A percentile compares a stretch with the other conserved stretches of the same genome.
Conservation (phyloP, 53 echinoderm and acorn worm genomes). For the Astropecten irregularis region DNA sequence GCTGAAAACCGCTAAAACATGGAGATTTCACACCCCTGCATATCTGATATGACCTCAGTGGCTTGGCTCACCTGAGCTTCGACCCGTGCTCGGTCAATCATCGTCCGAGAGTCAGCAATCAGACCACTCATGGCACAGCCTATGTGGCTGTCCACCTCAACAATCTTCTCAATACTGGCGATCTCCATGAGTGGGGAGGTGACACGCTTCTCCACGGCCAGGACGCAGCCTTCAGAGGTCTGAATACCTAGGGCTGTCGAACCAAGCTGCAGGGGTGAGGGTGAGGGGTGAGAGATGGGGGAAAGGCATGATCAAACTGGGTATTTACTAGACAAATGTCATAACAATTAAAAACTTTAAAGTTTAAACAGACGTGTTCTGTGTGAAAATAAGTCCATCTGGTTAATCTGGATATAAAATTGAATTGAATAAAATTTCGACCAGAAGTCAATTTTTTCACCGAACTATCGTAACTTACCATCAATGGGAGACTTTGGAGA, state of each 20-base stretch:
- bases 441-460: too few relatives aligned
- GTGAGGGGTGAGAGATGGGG: too few relatives aligned
- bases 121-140: constrained; percentile 98
- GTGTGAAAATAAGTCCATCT: too few relatives aligned
- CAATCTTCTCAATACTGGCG: constrained; percentile 96
- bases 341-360: too few relatives aligned
- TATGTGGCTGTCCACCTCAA: constrained; percentile 92
- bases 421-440: too few relatives aligned
- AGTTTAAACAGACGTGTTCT: too few relatives aligned
- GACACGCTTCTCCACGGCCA: constrained; percentile 89
- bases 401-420: too few relatives aligned
- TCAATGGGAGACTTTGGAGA: too few relatives aligned
- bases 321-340: background rate
- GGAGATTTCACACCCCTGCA: too few relatives aligned
- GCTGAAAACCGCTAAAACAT: too few relatives aligned
- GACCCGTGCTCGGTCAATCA: constrained; percentile 95
- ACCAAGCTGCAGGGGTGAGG: constrained; percentile 81
- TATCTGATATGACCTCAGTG: too few relatives aligned
- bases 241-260: constrained; percentile 98
- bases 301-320: background rate
- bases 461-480: too few relatives aligned
- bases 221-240: constrained; percentile 87
- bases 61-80: constrained; percentile 92
- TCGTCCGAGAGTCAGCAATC: constrained; percentile 95
- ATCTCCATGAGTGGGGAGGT: constrained; percentile 96